A percentile compares a stretch with the other conserved stretches of the same genome.
These are phyloP conservation scores for Megaceryle alcyon DNA, from an alignment of 2,797 vertebrate genomes.

Conservation along the genomic window DNA sequence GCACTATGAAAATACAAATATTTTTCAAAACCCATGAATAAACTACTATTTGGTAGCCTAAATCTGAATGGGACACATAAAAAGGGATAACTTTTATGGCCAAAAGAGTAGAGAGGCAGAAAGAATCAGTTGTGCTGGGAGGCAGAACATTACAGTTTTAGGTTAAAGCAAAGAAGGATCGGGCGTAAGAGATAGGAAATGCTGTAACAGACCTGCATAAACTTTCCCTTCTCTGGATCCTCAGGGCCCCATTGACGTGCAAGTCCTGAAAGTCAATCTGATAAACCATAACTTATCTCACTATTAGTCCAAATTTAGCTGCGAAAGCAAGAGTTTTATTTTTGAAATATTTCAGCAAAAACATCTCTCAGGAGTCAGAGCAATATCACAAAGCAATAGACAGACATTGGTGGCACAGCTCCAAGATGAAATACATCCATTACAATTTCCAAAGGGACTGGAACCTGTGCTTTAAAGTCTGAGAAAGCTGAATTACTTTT, in stretches of 20 bases:
- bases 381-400: constrained; percentile 7
- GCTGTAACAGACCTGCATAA: background rate
- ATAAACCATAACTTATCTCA: constrained; percentile 29
- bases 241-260: background rate
- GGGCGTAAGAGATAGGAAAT: background rate
- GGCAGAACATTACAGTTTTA: background rate
- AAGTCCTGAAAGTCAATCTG: background rate
- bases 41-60: background rate
- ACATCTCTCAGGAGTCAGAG: constrained; percentile 12
- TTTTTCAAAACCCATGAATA: background rate
- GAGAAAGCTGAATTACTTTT: constrained; percentile 8
- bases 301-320: background rate
- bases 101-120: background rate
- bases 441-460: background rate
- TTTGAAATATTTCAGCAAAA: constrained; percentile 30
- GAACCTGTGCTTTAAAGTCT: background rate
- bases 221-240: background rate
- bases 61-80: background rate
- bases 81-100: background rate
- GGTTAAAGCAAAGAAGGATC: background rate
- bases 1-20: background rate
- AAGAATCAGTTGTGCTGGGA: background rate
- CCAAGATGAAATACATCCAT: constrained; percentile 18
- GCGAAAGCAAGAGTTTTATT: background rate
- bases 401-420: background rate